A percentile compares a stretch with the other conserved stretches of the same genome.
Evolutionary conservation across 2,113 vertebrate genomes (phyloP).

Genomic region (Psophia crepitans): DNA sequence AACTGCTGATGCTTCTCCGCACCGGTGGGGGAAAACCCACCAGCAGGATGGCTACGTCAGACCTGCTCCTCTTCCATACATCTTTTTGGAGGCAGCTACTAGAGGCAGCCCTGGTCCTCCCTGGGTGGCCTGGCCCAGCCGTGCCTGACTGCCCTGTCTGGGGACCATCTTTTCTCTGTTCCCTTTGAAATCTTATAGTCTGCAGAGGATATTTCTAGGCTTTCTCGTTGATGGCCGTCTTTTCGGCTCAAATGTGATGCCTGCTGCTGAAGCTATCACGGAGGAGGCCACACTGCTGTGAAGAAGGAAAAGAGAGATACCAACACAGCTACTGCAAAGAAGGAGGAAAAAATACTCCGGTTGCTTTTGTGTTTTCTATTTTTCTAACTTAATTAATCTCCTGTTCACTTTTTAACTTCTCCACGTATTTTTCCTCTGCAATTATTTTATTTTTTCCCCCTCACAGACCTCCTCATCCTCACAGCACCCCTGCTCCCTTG

Average conservation of each 20-base stretch:
- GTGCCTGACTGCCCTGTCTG: background rate
- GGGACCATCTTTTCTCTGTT: background rate
- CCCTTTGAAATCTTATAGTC: background rate
- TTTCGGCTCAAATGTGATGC: accelerated
- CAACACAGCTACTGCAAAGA: background rate
- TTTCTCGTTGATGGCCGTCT: background rate
- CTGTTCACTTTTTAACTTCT: background rate
- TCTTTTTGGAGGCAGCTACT: background rate
- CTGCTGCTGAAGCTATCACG: background rate
- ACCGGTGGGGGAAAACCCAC: background rate
- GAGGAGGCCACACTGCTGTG: background rate
- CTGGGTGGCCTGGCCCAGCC: background rate
- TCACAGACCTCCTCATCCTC: background rate
- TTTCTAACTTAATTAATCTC: background rate
- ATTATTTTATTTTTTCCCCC: background rate
- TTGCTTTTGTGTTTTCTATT: background rate
- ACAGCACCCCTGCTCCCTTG: background rate
- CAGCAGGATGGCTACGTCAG: background rate
- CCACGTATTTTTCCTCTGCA: background rate
- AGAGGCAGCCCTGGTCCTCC: background rate
- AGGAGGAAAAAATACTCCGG: background rate
- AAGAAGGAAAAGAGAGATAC: background rate
- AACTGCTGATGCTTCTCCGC: background rate
- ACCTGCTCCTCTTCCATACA: background rate
- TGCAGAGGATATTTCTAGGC: background rate